Evolutionary conservation across 2,797 vertebrate species (phyloP).

Genomic region (Microchirus variegatus): DNA sequence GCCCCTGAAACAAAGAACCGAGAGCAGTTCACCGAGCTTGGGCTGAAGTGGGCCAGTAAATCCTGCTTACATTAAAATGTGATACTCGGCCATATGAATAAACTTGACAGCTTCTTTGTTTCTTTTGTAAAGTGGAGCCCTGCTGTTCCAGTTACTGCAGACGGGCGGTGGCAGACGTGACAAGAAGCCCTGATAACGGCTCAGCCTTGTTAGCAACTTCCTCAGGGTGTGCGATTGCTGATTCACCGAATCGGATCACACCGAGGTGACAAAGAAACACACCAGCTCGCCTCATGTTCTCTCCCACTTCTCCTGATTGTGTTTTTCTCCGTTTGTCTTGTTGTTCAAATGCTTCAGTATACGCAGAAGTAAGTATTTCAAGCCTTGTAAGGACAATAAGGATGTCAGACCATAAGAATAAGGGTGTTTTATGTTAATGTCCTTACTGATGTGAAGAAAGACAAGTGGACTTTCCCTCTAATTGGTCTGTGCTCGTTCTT

Average conservation of each 20-base stretch:
- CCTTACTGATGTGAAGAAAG: too few relatives aligned
- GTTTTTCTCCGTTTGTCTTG: constrained; percentile 22
- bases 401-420: too few relatives aligned
- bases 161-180: constrained; percentile 39
- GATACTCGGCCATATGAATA: constrained; percentile 23
- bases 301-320: constrained; percentile 22
- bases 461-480: too few relatives aligned
- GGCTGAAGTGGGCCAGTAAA: constrained; percentile 15
- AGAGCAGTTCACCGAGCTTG: background rate
- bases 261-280: constrained; percentile 31
- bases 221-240: constrained; percentile 47
- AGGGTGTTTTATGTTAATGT: too few relatives aligned
- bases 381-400: background rate
- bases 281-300: constrained; percentile 10
- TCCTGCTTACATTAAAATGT: constrained; percentile 3
- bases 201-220: constrained; percentile 52
- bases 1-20: constrained; percentile 5
- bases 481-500: too few relatives aligned
- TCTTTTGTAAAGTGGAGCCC: constrained; percentile 19
- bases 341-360: constrained; percentile 35
- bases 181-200: constrained; percentile 38
- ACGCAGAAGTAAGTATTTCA: constrained; percentile 21
- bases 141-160: constrained; percentile 24
- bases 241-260: constrained; percentile 44
- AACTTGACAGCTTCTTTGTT: constrained; percentile 24